A percentile compares a stretch with the other conserved stretches of the same genome.
phyloP scores from a whole-genome alignment of 2,888 invertebrate genomes.

The Epinotia demarniana region DNA sequence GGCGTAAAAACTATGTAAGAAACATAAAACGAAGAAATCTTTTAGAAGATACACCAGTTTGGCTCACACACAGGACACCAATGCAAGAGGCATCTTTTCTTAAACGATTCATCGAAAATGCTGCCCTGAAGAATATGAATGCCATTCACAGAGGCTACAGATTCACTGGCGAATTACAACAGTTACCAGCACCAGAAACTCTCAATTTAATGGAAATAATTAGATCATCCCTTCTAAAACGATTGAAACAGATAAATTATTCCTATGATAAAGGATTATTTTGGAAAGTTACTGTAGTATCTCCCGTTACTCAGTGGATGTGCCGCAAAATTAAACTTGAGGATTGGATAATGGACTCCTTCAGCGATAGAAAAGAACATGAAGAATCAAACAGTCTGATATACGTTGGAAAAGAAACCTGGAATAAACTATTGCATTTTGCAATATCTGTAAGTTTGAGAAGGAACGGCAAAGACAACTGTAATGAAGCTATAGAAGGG shows the following conservation, averaged over 20 bases:
- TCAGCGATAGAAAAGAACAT: constrained; percentile 71
- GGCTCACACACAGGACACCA: constrained; percentile 71
- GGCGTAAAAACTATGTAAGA: constrained; percentile 67
- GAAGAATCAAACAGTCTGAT: constrained; percentile 69
- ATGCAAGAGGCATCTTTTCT: constrained; percentile 67
- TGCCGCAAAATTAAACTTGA: constrained; percentile 75
- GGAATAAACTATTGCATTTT: constrained; percentile 80
- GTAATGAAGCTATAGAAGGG: constrained; percentile 72
- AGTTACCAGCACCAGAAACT: constrained; percentile 63
- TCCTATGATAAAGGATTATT: constrained; percentile 74
- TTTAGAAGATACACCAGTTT: constrained; percentile 76
- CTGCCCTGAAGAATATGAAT: constrained; percentile 72
- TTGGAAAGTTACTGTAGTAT: constrained; percentile 87
- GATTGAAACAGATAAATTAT: constrained; percentile 78
- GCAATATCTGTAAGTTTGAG: constrained; percentile 75
- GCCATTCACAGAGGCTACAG: constrained; percentile 73
- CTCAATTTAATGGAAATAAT: constrained; percentile 78
- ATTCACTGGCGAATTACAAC: constrained; percentile 70
- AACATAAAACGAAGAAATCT: constrained; percentile 70
- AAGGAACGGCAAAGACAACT: constrained; percentile 55
- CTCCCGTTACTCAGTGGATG: constrained; percentile 80
- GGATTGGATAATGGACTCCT: constrained; percentile 76
- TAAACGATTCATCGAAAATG: constrained; percentile 64
- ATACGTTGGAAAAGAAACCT: constrained; percentile 73
- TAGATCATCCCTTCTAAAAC: constrained; percentile 74